These are phyloP conservation scores for Dipodomys ordii DNA, from an alignment of 2,113 vertebrate species.

Conservation along the genomic window DNA sequence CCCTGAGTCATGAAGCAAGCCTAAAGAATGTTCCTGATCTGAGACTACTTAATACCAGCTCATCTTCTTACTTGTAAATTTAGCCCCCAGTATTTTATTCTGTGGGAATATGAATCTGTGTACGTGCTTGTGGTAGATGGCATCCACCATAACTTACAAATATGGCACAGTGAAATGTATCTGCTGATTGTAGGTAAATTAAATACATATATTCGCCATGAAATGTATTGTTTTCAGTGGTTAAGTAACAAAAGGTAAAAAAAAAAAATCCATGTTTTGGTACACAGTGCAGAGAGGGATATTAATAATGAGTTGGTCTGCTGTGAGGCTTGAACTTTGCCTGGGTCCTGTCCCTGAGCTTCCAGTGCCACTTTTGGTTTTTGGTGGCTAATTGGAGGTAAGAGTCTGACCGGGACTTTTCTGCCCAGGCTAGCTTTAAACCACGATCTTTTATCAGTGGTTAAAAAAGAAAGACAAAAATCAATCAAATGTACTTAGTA, in stretches of 20 bases:
- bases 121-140: background rate
- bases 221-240: background rate
- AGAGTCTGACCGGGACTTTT: too few relatives aligned
- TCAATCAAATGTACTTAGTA: background rate
- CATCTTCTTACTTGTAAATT: background rate
- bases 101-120: background rate
- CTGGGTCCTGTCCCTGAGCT: too few relatives aligned
- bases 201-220: background rate
- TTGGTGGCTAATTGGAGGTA: too few relatives aligned
- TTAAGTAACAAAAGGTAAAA: background rate
- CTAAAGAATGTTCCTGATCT: background rate
- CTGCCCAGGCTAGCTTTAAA: too few relatives aligned
- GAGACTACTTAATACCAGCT: background rate
- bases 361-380: too few relatives aligned
- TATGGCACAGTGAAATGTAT: background rate
- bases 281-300: background rate
- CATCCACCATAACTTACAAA: background rate
- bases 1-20: background rate
- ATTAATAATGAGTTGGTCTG: background rate
- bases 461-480: background rate
- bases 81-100: background rate
- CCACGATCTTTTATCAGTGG: background rate
- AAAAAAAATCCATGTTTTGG: background rate
- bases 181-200: background rate
- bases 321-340: too few relatives aligned